phyloP scores from a whole-genome alignment of 1,140 invertebrate genomes.

The Cydia amplana region DNA sequence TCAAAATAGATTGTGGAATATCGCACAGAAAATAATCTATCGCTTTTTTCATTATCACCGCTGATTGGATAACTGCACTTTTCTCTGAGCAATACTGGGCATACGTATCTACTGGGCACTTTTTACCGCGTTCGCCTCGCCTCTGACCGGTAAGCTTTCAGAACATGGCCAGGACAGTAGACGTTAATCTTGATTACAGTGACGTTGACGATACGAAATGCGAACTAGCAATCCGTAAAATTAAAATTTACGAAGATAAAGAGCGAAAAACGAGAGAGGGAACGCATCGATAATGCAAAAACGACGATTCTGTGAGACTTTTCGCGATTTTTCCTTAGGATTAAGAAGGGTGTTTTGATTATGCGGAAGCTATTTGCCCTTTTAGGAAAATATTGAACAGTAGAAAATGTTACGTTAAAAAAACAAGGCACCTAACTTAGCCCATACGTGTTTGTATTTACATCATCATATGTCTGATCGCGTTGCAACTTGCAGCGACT shows the following conservation, averaged over 20 bases:
- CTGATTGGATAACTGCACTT: not conserved
- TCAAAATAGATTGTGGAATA: too few relatives aligned
- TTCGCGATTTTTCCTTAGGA: not conserved
- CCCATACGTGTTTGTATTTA: too few relatives aligned
- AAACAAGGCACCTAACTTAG: too few relatives aligned
- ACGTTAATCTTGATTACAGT: slow-evolving; percentile 40
- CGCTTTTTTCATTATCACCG: too few relatives aligned
- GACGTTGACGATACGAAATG: slow-evolving; percentile 38
- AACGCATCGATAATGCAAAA: slow-evolving; percentile 38
- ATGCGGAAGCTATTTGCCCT: not conserved
- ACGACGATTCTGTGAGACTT: slow-evolving; percentile 33
- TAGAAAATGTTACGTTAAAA: too few relatives aligned
- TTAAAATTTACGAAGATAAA: slow-evolving; percentile 51
- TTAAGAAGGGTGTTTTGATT: slow-evolving; percentile 2
- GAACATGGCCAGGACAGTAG: slow-evolving; percentile 32
- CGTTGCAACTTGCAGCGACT: too few relatives aligned
- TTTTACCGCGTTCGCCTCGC: slow-evolving; percentile 26
- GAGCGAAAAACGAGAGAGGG: slow-evolving; percentile 34
- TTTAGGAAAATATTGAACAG: not conserved
- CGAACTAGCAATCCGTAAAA: slow-evolving; percentile 54
- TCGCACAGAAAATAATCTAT: too few relatives aligned
- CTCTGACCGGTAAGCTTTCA: not conserved
- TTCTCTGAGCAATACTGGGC: not conserved
- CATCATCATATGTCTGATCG: too few relatives aligned
- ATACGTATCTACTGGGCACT: too few relatives aligned